Percentiles rank a stretch among this genome's conserved stretches.
phyloP scores from a whole-genome alignment of 2,113 vertebrate species.

The Rutilus rutilus region DNA sequence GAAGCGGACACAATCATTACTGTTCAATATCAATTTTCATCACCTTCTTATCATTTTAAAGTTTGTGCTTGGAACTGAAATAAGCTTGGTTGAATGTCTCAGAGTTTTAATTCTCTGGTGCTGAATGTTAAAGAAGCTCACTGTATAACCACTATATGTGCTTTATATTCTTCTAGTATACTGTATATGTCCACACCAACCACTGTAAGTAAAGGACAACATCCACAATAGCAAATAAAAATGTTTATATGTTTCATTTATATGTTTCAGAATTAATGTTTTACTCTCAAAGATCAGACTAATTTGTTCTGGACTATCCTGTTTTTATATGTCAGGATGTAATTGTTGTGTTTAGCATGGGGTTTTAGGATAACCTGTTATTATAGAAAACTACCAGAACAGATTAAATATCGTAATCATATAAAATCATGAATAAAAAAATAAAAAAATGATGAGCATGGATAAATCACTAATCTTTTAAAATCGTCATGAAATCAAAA shows the following conservation, averaged over 20 bases:
- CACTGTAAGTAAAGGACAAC: slow-evolving; percentile 18
- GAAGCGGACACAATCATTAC: background rate
- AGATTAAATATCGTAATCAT: background rate
- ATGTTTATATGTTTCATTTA: background rate
- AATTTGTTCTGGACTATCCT: background rate
- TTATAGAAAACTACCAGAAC: background rate
- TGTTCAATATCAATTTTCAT: background rate
- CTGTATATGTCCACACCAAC: slow-evolving; percentile 4
- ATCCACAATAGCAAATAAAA: background rate
- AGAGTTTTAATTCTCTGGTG: background rate
- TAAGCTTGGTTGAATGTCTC: slow-evolving; percentile 11
- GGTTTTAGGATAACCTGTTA: no score
- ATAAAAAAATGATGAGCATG: no score
- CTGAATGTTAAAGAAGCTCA: background rate
- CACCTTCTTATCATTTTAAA: background rate
- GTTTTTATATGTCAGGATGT: background rate
- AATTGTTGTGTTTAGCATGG: background rate
- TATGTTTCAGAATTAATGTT: no score
- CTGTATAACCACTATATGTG: background rate
- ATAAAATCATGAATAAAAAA: no score
- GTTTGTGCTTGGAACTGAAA: slow-evolving; percentile 7
- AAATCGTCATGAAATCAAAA: no score
- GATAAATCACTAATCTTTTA: no score
- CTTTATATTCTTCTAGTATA: slow-evolving; percentile 12
- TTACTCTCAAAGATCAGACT: background rate